phyloP scores from a whole-genome alignment of 2,797 vertebrate genomes.

The Remorina albescens region DNA sequence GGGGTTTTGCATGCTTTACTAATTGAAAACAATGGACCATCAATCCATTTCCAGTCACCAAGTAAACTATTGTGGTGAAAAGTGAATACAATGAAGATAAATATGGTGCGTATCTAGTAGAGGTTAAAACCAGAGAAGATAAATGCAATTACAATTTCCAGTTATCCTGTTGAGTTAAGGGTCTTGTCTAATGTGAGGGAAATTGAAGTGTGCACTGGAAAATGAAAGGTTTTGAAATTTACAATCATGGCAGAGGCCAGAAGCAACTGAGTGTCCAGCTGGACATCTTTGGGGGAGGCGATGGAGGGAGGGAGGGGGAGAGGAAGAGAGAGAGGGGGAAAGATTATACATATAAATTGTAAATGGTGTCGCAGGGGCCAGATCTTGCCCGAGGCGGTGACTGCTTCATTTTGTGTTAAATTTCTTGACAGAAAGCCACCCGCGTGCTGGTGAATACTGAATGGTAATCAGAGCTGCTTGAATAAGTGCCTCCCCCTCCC shows the following conservation, averaged over 20 bases:
- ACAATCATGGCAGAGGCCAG: conserved; percentile 62
- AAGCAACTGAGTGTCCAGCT: conserved; percentile 72
- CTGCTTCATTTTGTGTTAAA: conserved; percentile 90
- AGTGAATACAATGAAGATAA: not conserved
- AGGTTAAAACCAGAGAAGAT: conserved; percentile 29
- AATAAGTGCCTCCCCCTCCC: conserved; percentile 84
- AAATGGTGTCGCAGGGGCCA: conserved; percentile 92
- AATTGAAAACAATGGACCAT: not conserved
- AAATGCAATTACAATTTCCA: conserved; percentile 64
- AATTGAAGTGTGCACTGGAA: conserved; percentile 61
- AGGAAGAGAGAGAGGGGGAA: conserved; percentile 14
- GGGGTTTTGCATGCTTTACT: not conserved
- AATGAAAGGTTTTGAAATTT: conserved; percentile 68
- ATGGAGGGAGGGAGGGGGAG: conserved; percentile 6
- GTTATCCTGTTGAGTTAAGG: conserved; percentile 60
- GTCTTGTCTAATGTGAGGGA: conserved; percentile 58
- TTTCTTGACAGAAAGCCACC: conserved; percentile 90
- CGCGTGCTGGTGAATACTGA: conserved; percentile 95
- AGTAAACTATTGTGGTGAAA: not conserved
- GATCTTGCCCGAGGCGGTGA: conserved; percentile 89
- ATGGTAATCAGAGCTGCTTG: conserved; percentile 92
- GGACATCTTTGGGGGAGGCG: conserved; percentile 61
- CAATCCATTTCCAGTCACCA: not conserved
- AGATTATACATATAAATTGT: conserved; percentile 94
- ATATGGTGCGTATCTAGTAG: conserved; percentile 14